Evolutionary conservation across 2,797 vertebrate genomes (phyloP), one percentile per base, ranked within the genome.

Genomic region (Hydrolagus colliei): DNA sequence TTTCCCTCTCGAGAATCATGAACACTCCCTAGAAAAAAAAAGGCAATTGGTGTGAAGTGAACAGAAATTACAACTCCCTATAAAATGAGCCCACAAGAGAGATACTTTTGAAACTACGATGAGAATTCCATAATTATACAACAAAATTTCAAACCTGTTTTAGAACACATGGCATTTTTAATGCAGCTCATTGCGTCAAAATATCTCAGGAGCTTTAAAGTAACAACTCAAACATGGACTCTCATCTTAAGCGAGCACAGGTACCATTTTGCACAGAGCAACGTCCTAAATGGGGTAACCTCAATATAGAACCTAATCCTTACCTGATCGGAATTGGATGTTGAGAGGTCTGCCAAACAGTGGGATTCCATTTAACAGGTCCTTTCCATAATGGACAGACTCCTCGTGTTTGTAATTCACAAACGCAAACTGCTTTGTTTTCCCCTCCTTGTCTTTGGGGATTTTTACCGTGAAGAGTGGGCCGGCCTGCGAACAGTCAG

Each of bases 361-460:
- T 67, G 94, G 91, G 18, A 94, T 94, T 12, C 97, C 97, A 79
- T 97, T 94, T 2, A 98, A 91, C 1, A 99, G 92, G 77, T 92
- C 93, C 94, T 98, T 93, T 2, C 95, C 96, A 9, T 99, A 99
- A 0, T 97, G 97, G 27, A 94, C 97, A 0, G 98, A 99, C 74
- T 94, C 95, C 85, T 98, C 97, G 7, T 99, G 97, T 74, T 97
- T 98, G 90, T 96, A 99, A 9, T 96, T 96, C 20, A 97, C 96
- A 86, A 99, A 99, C 0, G 97, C 98, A 89, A 98, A 99, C 0
- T 95, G 94, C 88, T 98, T 99, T 86, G 95, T 94, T 86, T 95
- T 95, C 13, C 97, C 98, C 6, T 98, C 97, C 0, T 90, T 87
- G 88, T 98, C 96, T 91, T 96, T 98, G 0, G 98, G 97, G 35